Base-by-base conservation (phyloP, 2,888 invertebrate species). In the Torymus auratus region DNA sequence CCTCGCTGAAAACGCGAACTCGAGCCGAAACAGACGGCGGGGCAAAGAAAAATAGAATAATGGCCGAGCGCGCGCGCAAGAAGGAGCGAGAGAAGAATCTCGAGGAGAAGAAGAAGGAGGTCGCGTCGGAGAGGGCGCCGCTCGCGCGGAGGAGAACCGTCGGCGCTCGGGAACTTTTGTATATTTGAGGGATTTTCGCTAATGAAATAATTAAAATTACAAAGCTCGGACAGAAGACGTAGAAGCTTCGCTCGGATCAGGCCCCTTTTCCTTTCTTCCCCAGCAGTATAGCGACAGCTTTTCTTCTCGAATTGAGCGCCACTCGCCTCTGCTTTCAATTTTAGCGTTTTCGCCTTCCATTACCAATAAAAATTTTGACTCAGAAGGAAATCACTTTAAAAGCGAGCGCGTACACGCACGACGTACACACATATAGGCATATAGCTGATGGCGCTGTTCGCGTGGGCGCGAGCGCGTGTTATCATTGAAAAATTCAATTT, bases 121-220 rank as follows among this genome's bases (percentile, higher is more conserved):
- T 10, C 17, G 50, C 41, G 41, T 41, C 5, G 50, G 28, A 73
- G 20, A 53, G 52, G 52, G 41, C 41, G 7, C 41, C 52, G 50
- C 13, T 41, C 2, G 14, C 28, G 10, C 20, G 12, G 4, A 14
- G 50, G 17, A 28, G 55, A 15, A 20, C n/a, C 17, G 41, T 41
- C 7, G 7, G 7, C 1, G 72, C 17, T 61, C 3, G n/a, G 72
- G 62, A 68, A 70, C 64, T 79, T 80, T 82, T 86, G 84, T 84
- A 83, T 84, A 84, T 84, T 85, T 80, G 80, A 83, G 83, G 84
- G 84, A 85, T 84, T 86, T 84, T 68, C 83, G 73, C 83, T 84
- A 86, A 86, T 86, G 85, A 86, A 86, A 84, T 85, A 84, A 85
- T 86, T 85, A 84, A 85, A 86, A 86, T 85, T 85, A 84, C 85